phyloP scores from a whole-genome alignment of 2,797 vertebrate species.

The Lagocephalus sceleratus region DNA sequence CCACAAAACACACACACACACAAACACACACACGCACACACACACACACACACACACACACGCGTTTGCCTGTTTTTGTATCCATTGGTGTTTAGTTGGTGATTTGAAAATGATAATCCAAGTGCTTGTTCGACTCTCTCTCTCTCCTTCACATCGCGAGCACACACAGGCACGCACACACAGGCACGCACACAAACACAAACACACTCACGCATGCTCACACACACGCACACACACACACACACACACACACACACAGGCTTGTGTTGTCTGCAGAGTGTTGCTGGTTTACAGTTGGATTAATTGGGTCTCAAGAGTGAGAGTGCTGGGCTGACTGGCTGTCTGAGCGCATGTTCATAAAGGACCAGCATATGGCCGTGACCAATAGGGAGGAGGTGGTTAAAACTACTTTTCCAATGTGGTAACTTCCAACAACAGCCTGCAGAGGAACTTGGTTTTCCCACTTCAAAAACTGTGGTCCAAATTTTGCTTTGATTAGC shows the following conservation, averaged over 20 bases:
- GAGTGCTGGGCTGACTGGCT: constrained; percentile 52
- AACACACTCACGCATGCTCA: constrained; percentile 14
- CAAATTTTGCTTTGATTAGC: too few species aligned
- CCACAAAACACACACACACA: too few species aligned
- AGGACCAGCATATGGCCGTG: constrained; percentile 22
- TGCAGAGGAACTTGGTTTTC: too few species aligned
- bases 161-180: neutral
- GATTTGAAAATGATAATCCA: too few species aligned
- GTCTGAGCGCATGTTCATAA: constrained; percentile 32
- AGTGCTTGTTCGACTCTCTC: neutral
- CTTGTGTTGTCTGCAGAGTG: constrained; percentile 52
- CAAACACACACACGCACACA: too few species aligned
- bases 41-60: too few species aligned
- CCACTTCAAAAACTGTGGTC: too few species aligned
- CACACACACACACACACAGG: constrained; percentile 1
- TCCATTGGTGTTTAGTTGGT: too few species aligned
- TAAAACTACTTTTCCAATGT: too few species aligned
- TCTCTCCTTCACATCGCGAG: neutral
- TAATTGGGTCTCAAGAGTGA: constrained; percentile 76
- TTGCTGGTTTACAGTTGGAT: constrained; percentile 57
- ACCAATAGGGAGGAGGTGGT: constrained; percentile 13
- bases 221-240: constrained; percentile 13
- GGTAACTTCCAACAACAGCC: too few species aligned
- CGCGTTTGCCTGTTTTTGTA: too few species aligned
- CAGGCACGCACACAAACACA: neutral